These are phyloP conservation scores for Ophioderma brevispina DNA, from an alignment of 35 echinoderm and acorn worm genomes.

Conservation along the genomic window DNA sequence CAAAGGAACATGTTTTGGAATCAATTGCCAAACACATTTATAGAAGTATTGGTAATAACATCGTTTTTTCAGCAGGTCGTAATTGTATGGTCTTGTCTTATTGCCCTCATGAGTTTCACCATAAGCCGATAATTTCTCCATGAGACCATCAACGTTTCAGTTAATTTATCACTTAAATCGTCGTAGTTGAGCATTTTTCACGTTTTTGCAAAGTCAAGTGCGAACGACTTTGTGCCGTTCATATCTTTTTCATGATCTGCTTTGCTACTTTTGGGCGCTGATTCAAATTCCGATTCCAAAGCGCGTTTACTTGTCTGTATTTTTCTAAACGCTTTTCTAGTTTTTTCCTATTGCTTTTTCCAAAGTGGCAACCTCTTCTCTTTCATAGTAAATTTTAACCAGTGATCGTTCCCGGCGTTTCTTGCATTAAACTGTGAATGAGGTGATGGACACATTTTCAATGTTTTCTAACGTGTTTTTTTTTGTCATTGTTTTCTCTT, in stretches of 20 bases:
- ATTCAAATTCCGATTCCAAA: not conserved
- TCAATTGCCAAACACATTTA: conserved; percentile 28
- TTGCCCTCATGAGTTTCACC: not conserved
- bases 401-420: not conserved
- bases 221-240: not conserved
- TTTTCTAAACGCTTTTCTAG: conserved; percentile 6
- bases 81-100: not conserved
- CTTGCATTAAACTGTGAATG: not conserved
- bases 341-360: not conserved
- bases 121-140: not conserved
- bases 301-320: not conserved
- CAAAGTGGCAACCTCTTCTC: not conserved
- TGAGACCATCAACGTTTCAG: not conserved
- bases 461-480: not conserved
- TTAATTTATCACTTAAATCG: not conserved
- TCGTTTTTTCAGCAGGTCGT: not conserved
- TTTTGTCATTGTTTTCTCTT: not conserved
- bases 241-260: not conserved
- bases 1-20: conserved; percentile 16
- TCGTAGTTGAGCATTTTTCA: not conserved
- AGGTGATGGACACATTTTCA: conserved; percentile 13
- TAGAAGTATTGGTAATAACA: not conserved
- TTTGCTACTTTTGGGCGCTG: not conserved
- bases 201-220: not conserved
- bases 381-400: not conserved